Conservation (phyloP, 2,888 invertebrate genomes). For the Baccha elongata region DNA sequence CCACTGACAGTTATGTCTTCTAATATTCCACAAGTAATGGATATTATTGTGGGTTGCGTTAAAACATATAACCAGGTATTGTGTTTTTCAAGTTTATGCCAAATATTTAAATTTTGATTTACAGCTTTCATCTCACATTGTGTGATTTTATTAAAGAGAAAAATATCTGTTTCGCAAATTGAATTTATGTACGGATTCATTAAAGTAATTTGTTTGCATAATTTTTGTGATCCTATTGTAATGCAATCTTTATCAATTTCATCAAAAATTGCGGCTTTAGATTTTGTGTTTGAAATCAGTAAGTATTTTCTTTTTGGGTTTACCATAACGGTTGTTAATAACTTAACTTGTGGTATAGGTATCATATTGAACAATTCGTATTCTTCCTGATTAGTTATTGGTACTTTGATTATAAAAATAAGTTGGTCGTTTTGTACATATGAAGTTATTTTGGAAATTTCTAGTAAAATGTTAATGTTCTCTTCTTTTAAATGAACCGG, state of each 20-base stretch:
- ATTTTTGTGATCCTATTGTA: background rate
- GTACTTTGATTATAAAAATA: background rate
- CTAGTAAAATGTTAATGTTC: background rate
- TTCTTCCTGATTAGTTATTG: background rate
- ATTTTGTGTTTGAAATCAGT: too few species aligned
- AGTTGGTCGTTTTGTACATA: background rate
- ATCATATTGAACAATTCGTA: background rate
- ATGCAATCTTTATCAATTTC: constrained; percentile 5
- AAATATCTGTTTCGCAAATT: too few species aligned
- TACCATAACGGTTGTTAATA: background rate
- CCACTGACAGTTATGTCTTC: background rate
- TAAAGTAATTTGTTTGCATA: too few species aligned
- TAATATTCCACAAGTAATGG: constrained; percentile 8
- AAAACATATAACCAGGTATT: constrained; percentile 21
- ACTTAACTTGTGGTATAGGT: too few species aligned
- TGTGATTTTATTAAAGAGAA: too few species aligned
- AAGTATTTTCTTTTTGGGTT: background rate
- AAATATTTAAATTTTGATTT: constrained; percentile 6
- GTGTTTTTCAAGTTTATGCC: constrained; percentile 18
- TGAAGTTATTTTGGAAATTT: background rate
- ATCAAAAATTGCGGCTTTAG: constrained; percentile 2
- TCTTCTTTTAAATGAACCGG: background rate
- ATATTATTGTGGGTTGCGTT: constrained; percentile 4
- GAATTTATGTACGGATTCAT: too few species aligned
- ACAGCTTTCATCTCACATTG: too few species aligned